A percentile compares a stretch with the other conserved stretches of the same genome.
Evolutionary conservation across 2,888 invertebrate genomes (phyloP).

Genomic region (Cyrtodaria siliqua): DNA sequence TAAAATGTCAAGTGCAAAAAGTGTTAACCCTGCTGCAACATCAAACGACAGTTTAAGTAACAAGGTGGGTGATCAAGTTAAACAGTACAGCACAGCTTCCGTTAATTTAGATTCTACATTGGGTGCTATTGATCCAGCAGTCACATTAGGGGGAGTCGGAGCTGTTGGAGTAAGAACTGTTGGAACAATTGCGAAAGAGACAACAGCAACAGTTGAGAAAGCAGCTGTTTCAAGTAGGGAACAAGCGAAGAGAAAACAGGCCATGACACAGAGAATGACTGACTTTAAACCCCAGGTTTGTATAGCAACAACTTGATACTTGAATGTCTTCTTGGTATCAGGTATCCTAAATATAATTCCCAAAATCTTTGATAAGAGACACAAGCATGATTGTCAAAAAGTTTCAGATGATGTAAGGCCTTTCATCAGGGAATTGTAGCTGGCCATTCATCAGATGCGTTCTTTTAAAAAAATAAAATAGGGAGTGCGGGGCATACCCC

Average conservation of each 20-base stretch:
- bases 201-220: slow-evolving; percentile 7
- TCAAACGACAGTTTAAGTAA: neutral
- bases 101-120: neutral
- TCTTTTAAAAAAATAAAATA: too few relatives aligned
- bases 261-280: too few relatives aligned
- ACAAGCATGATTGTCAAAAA: too few relatives aligned
- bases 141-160: neutral
- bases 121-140: neutral
- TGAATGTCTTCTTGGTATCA: too few relatives aligned
- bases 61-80: neutral
- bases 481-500: too few relatives aligned
- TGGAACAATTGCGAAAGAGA: neutral
- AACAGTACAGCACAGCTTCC: slow-evolving; percentile 5
- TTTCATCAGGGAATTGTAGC: too few relatives aligned
- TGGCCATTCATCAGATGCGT: too few relatives aligned
- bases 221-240: slow-evolving; percentile 1
- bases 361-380: too few relatives aligned
- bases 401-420: too few relatives aligned
- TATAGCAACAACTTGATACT: too few relatives aligned
- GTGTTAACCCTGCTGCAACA: neutral
- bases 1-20: slow-evolving; percentile 5
- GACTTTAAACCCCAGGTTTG: slow-evolving; percentile 54
- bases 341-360: too few relatives aligned
- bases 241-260: slow-evolving; percentile 27
- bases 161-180: slow-evolving; percentile 1